Base-by-base conservation (phyloP, 2,113 vertebrate species). In the Scartelaos histophorus region DNA sequence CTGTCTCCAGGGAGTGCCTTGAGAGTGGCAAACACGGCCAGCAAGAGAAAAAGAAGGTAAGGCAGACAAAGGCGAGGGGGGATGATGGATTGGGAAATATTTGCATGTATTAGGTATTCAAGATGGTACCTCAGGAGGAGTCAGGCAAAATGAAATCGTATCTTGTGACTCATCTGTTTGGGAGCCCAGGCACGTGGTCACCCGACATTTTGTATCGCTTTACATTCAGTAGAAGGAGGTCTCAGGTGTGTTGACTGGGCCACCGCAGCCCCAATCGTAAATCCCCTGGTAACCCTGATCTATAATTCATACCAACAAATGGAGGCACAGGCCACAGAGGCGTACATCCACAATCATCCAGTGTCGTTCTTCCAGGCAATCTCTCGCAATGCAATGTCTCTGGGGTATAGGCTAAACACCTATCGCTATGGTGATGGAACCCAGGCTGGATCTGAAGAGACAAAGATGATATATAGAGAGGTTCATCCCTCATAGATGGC, bases 391-490 rank as follows among this genome's bases (percentile, higher is more conserved):
- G 73, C 85, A 76, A 43, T 67, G 71, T 86, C 88, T 88, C 85
- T 81, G 89, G 79, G 87, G 77, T 76, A 67, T 74, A 64, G 86
- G 76, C 78, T 85, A 88, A 89, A 88, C 82, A 84, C 60, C 88
- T 81, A 88, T 92, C 74, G 84, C 90, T 85, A 84, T 89, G 82
- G 87, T 92, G 91, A 92, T 92, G 83, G 85, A 92, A 79, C 80
- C 81, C 56, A 29, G 80, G 83, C 75, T 89, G 79, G n/a, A 89
- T 87, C 82, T 82, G 80, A 82, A 88, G 80, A 86, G 91, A 88
- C 90, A 88, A 86, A 82, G 24, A 85, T 90, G 90, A 92, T 89
- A 84, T 89, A 90, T 86, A 71, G 80, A 85, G 82, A 78, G 83
- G 83, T 84, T 88, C 85, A 89, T 83, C 85, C 89, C 84, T 79